Evolutionary conservation across 2,888 invertebrate genomes (phyloP), one percentile per base, ranked within the genome.

Genomic region (Ennomos erosarius): DNA sequence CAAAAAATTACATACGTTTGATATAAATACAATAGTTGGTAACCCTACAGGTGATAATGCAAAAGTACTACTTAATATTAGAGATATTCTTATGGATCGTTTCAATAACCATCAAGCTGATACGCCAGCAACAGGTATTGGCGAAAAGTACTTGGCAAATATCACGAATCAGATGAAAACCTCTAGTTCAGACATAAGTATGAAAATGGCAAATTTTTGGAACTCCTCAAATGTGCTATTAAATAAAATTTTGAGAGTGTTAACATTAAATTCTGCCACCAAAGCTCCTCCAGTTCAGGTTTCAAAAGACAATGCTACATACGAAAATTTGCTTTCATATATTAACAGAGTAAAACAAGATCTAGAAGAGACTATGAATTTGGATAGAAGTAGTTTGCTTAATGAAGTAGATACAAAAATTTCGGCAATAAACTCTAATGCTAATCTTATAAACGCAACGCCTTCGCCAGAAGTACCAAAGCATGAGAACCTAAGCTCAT

Each of bases 301-400:
- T 12, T 50, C 58, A 6, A 68, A 62, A 45, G 56, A 59, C 26
- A 73, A 78, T 34, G 64, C 59, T 13, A 72, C 75, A 1, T 65
- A 64, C 6, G 59, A 61, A 26, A 70, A 76, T 62, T 54, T 75
- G 12, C 64, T 74, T 34, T 52, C 59, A 0, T 76, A 76, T 38
- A 68, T 80, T 37, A 66, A 71, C 49, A 72, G 71, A 58, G 49
- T 76, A 0, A 76, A 62, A 60, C 69, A 74, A 54, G 70, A 76
- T 43, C 57, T 76, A 10, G 71, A 76, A 55, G 64, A 71, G n/a
- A 51, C 68, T 4, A 66, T 78, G 55, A 50, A 65, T 1, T 55
- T 60, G 43, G 74, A 78, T 50, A 79, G 73, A 53, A 67, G 69
- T 50, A 74, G 61, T n/a, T 59, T 78, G 16, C 53, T 76, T 5